Percentiles rank a stretch among this genome's conserved stretches.
These are phyloP conservation scores for Knipowitschia caucasica DNA, from an alignment of 2,797 vertebrate genomes.

Conservation along the genomic window DNA sequence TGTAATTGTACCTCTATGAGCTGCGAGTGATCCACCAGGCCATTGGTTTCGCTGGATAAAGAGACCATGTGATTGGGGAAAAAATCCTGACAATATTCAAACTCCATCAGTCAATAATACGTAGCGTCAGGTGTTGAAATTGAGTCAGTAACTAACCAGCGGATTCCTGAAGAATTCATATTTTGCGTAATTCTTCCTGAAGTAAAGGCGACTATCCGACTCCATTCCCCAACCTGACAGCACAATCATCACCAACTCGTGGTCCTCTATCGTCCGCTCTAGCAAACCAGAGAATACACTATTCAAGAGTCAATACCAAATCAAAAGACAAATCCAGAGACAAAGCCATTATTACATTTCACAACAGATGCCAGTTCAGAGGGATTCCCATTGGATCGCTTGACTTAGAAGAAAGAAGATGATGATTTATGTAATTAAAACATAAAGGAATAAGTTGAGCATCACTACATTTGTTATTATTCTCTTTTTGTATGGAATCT, in stretches of 20 bases:
- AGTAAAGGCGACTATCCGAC: constrained; percentile 88
- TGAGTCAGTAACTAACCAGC: constrained; percentile 76
- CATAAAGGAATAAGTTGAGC: constrained; percentile 54
- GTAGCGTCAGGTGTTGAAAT: background rate
- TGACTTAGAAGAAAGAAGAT: constrained; percentile 28
- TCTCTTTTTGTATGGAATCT: no score
- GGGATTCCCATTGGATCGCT: constrained; percentile 2
- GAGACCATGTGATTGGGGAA: constrained; percentile 97
- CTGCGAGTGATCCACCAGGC: constrained; percentile 81
- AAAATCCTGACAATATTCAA: constrained; percentile 80
- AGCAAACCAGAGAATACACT: constrained; percentile 13
- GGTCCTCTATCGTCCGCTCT: constrained; percentile 96
- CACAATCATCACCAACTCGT: constrained; percentile 90
- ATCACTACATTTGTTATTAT: constrained; percentile 25
- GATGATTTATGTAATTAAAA: constrained; percentile 61
- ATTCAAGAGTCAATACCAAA: background rate
- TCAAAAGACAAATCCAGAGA: constrained; percentile 1
- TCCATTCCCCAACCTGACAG: constrained; percentile 89
- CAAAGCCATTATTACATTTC: no score
- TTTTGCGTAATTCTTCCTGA: constrained; percentile 97
- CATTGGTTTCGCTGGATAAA: constrained; percentile 83
- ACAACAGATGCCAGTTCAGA: constrained; percentile 2
- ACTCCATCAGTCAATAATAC: constrained; percentile 19
- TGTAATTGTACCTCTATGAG: constrained; percentile 89
- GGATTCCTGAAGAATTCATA: constrained; percentile 98